A percentile compares a stretch with the other conserved stretches of the same genome.
Conservation (phyloP, 1,140 invertebrate species). For the Drosophila leontia region DNA sequence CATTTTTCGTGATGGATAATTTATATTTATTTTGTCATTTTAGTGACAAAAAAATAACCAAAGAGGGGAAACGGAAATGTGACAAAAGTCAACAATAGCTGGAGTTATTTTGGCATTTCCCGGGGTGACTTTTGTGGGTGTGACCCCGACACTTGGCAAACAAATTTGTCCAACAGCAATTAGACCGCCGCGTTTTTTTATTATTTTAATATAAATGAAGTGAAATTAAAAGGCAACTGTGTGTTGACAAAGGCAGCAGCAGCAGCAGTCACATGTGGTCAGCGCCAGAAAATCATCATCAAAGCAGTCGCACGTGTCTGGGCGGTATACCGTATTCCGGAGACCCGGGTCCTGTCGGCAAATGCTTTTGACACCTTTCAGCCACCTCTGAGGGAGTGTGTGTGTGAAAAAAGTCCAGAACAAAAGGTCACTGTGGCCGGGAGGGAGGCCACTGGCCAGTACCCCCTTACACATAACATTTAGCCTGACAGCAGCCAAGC, state of each 20-base stretch:
- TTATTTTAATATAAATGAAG: conserved; percentile 77
- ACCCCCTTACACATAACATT: conserved; percentile 15
- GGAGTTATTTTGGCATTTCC: conserved; percentile 35
- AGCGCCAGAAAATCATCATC: conserved; percentile 59
- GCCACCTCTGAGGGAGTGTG: conserved; percentile 3
- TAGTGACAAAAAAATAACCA: background rate
- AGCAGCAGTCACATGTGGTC: conserved; percentile 50
- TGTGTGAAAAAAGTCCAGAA: conserved; percentile 30
- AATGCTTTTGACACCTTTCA: conserved; percentile 79
- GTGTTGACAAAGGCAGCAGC: conserved; percentile 73
- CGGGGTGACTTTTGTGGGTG: conserved; percentile 58
- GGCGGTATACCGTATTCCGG: conserved; percentile 40
- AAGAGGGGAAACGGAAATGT: conserved; percentile 25
- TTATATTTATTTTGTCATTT: conserved; percentile 7
- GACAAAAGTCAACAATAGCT: conserved; percentile 50
- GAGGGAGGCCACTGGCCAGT: conserved; percentile 48
- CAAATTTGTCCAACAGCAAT: conserved; percentile 70
- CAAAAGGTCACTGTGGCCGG: conserved; percentile 64
- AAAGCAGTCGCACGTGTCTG: conserved; percentile 72
- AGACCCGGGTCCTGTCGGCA: conserved; percentile 46
- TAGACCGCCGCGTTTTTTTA: conserved; percentile 58
- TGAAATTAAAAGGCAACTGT: conserved; percentile 81
- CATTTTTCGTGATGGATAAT: conserved; percentile 2
- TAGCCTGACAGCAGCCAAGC: conserved; percentile 38
- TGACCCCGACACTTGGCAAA: conserved; percentile 67